Base-by-base conservation (phyloP, 2,113 vertebrate species). In the Dipodomys merriami region DNA sequence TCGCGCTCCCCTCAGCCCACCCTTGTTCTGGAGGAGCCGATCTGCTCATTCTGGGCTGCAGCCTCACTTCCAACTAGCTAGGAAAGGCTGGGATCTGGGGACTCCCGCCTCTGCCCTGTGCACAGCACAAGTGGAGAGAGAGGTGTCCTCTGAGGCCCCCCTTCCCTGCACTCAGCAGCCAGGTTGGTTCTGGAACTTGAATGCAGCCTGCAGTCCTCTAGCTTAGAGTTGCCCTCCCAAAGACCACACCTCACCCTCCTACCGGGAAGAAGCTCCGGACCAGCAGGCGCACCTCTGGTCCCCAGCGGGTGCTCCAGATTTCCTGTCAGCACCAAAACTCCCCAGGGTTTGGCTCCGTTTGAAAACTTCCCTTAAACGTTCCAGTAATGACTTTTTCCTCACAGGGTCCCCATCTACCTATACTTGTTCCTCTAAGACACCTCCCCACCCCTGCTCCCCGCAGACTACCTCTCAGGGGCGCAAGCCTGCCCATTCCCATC, bases 201-300 rank as follows among this genome's bases (percentile, higher is more conserved):
- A 0, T 2, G 65, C 12, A 7, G 11, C 0, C 3, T 6, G 18
- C 72, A 46, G 5, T 7, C 44, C 13, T 72, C 35, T 3, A 6
- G 19, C 1, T 2, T 0, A 49, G 44, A 7, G 13, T 6, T 7
- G 13, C 15, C 4, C 0, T 0, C 22, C 1, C 5, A 53, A 25
- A 11, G 2, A 13, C 33, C 25, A 1, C 29, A 13, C 15, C 60
- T 19, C 67, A 22, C 11, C 19, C 8, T 2, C 49, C 53, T 57
- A 13, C 53, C 18, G 4, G 53, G 3, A 13, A 64, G 25, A 1
- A 0, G 1, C 12, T 39, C 27, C 9, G 25, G 4, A 27, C 12
- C 8, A 7, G 6, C 15, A 7, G 62, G 23, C 7, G 16, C 46
- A 46, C 7, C 19, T 30, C 27, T 8, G 2, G 23, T 30, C 1